Conservation (phyloP, 64 coral and sea anemone genomes). For the Stichodactyla helianthus region DNA sequence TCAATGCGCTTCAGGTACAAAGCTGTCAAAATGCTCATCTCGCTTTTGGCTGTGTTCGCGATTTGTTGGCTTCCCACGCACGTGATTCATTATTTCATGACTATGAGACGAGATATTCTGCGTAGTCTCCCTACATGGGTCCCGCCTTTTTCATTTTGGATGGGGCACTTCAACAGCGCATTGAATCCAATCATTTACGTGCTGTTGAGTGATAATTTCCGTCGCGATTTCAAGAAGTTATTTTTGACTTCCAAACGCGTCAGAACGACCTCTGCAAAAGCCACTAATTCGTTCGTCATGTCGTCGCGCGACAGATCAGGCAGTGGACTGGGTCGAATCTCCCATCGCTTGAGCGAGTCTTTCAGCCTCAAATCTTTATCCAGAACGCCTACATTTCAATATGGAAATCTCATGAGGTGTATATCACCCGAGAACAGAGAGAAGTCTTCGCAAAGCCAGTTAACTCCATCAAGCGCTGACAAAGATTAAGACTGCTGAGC, state of each 20-base stretch:
- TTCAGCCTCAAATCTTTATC: neutral
- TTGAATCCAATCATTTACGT: slow-evolving; percentile 51
- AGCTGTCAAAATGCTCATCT: slow-evolving; percentile 44
- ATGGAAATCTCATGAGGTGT: neutral
- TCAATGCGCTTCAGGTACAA: slow-evolving; percentile 39
- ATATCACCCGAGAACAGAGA: neutral
- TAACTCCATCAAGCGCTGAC: neutral
- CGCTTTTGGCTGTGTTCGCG: slow-evolving; percentile 54
- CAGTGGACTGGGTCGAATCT: neutral
- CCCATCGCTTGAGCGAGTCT: neutral
- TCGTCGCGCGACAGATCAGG: slow-evolving; percentile 10
- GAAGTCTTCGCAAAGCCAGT: neutral
- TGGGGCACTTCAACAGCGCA: slow-evolving; percentile 41
- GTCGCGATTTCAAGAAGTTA: slow-evolving; percentile 24
- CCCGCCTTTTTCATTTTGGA: slow-evolving; percentile 25
- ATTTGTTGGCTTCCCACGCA: slow-evolving; percentile 82
- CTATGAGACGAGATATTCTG: neutral
- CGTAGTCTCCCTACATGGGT: neutral
- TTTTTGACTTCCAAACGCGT: neutral
- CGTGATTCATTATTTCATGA: slow-evolving; percentile 39
- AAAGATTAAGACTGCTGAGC: no score
- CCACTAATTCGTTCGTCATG: neutral
- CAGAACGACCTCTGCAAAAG: neutral
- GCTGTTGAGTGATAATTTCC: slow-evolving; percentile 51
- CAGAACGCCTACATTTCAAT: neutral